Percentiles rank a stretch among this genome's conserved stretches.
These are phyloP conservation scores for Polypedilum vanderplanki DNA, from an alignment of 1,140 invertebrate genomes.

Conservation along the genomic window DNA sequence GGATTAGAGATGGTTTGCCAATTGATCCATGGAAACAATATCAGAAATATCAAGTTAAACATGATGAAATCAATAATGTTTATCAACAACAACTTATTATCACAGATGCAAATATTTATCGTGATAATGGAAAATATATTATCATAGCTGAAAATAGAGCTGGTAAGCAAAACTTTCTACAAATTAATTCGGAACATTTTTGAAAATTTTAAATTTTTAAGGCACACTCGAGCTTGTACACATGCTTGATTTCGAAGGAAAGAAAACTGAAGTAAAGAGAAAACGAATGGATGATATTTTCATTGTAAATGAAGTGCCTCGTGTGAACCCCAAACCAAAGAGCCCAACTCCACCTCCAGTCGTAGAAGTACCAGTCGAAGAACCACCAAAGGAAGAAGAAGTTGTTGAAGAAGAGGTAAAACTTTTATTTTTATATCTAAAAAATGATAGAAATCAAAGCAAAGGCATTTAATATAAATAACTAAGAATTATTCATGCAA, in stretches of 20 bases:
- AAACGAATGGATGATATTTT: slow-evolving; percentile 23
- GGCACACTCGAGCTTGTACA: slow-evolving; percentile 39
- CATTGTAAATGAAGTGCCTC: background rate
- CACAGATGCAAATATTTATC: slow-evolving; percentile 21
- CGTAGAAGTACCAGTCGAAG: background rate
- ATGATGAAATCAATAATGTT: background rate
- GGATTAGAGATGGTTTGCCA: slow-evolving; percentile 70
- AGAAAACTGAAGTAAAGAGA: slow-evolving; percentile 29
- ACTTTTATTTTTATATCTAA: background rate
- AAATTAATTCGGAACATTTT: too few species aligned
- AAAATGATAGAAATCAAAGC: too few species aligned
- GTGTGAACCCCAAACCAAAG: background rate
- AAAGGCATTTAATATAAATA: too few species aligned
- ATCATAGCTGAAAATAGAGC: slow-evolving; percentile 37
- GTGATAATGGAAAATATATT: background rate
- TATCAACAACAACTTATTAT: slow-evolving; percentile 12
- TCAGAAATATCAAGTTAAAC: slow-evolving; percentile 26
- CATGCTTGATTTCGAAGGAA: slow-evolving; percentile 39
- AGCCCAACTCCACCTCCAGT: background rate
- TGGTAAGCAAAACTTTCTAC: slow-evolving; percentile 30
- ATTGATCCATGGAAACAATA: slow-evolving; percentile 49
- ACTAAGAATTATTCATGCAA: too few species aligned
- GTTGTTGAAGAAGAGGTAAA: background rate
- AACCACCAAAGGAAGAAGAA: background rate
- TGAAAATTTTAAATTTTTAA: too few species aligned